Conservation (phyloP, 2,797 vertebrate species). For the Arctocebus calabarensis region DNA sequence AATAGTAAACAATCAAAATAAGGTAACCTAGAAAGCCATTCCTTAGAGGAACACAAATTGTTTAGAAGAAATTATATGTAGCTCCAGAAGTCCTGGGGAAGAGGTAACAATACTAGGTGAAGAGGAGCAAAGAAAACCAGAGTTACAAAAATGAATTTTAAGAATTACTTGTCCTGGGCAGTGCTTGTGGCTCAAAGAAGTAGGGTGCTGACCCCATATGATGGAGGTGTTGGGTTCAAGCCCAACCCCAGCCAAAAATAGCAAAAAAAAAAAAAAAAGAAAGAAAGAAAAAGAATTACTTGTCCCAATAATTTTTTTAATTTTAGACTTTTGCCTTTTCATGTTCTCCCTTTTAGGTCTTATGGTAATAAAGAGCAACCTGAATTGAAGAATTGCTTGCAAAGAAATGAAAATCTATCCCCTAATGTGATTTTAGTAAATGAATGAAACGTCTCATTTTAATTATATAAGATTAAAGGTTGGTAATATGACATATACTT, state of each 20-base stretch:
- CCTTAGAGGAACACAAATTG: not conserved
- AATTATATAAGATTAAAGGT: not conserved
- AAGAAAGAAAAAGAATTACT: not conserved
- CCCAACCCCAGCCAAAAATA: too few relatives aligned
- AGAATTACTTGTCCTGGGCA: not conserved
- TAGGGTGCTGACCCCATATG: too few relatives aligned
- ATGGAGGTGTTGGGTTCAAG: too few relatives aligned
- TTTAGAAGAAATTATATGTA: not conserved
- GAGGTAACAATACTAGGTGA: not conserved
- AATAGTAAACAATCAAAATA: not conserved
- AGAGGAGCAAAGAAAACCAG: not conserved
- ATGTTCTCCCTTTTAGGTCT: not conserved
- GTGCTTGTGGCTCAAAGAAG: too few relatives aligned
- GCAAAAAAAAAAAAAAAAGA: too few relatives aligned
- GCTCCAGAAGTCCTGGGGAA: not conserved
- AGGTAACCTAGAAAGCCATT: not conserved
- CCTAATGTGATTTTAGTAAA: slow-evolving; percentile 48
- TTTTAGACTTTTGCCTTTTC: not conserved
- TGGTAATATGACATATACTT: not conserved
- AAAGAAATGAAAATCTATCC: not conserved
- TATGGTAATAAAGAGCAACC: not conserved
- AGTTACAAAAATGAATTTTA: not conserved
- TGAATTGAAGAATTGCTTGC: not conserved
- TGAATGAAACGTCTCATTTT: not conserved
- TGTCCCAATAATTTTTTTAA: not conserved